Evolutionary conservation across 2,113 vertebrate genomes (phyloP).

Genomic region (Corydoras sp.): DNA sequence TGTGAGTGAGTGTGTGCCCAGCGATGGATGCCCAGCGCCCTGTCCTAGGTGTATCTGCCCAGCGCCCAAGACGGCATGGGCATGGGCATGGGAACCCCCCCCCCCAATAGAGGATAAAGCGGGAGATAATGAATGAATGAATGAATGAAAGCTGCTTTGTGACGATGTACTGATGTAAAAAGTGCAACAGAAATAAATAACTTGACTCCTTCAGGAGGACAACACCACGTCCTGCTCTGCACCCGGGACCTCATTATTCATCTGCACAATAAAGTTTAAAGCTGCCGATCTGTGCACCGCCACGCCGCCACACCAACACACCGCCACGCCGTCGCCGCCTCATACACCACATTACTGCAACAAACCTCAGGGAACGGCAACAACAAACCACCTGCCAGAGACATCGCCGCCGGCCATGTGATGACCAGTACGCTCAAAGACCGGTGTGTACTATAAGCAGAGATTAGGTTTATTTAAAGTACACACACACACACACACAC

Average conservation of each 20-base stretch:
- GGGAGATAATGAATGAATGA: too few relatives aligned
- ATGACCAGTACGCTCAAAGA: not conserved
- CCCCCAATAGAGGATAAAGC: too few relatives aligned
- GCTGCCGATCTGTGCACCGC: constrained; percentile 21
- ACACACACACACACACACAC: not conserved
- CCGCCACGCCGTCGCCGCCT: constrained; percentile 12
- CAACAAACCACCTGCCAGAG: constrained; percentile 31
- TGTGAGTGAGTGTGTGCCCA: too few relatives aligned
- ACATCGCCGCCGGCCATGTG: not conserved
- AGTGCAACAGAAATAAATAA: too few relatives aligned
- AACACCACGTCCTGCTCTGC: not conserved
- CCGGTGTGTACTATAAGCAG: not conserved
- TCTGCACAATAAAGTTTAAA: constrained; percentile 20
- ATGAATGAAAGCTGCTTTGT: too few relatives aligned
- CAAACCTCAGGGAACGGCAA: not conserved
- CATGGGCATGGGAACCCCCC: too few relatives aligned
- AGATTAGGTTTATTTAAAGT: not conserved
- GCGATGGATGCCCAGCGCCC: too few relatives aligned
- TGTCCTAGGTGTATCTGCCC: too few relatives aligned
- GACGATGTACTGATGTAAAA: too few relatives aligned
- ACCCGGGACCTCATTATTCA: constrained; percentile 7
- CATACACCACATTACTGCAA: constrained; percentile 2
- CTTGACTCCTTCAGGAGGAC: not conserved
- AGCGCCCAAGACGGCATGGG: too few relatives aligned
- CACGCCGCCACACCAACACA: constrained; percentile 14